Base-by-base conservation (phyloP, 1,140 invertebrate species). In the Gryllus bimaculatus region DNA sequence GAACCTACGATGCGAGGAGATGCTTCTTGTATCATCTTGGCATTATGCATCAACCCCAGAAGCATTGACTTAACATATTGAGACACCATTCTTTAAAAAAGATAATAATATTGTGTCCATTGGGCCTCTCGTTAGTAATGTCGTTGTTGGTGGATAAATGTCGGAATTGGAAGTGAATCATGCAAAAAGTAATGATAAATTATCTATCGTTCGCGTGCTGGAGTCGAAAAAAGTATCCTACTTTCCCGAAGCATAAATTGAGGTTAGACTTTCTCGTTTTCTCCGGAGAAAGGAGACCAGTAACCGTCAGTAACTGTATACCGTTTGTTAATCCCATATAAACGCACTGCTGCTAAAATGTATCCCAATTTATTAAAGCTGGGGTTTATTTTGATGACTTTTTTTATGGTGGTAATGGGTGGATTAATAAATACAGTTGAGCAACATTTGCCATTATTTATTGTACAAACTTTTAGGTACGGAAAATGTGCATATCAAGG, bases 401-500 rank as follows among this genome's bases (percentile, higher is more conserved):
- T 89, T 21, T 83, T 83, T 1, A 86, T 89, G 21, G 86, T 88
- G 20, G 82, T 90, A 73, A 82, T 89, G 39, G 90, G 90, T 78
- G 83, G 88, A 80, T 80, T 93, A 47, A 88, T 93, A 39, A 90
- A 90, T 83, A 84, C 87, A 48, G 85, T 90, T 80, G 91, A 93
- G 83, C 83, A 88, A 48, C 86, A 90, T 84, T 82, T 94, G 47
- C 92, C 93, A 4, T 83, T 84, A 15, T 87, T 89, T 80, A 85
- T 94, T 7, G 87, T 85, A 8, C 89, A 90, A 83, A 86, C 86
- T 0, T 92, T 89, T 83, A 87, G 89, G 21, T 93, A 92, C 83
- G 93, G 93, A 15, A 93, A 92, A 85, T 92, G 90, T 83, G 86
- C 88, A 1, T 87, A 88, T 80, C 87, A 88, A 81, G 87, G 86